Evolutionary conservation across 2,888 invertebrate genomes (phyloP).

Genomic region (Plagodis pulveraria): DNA sequence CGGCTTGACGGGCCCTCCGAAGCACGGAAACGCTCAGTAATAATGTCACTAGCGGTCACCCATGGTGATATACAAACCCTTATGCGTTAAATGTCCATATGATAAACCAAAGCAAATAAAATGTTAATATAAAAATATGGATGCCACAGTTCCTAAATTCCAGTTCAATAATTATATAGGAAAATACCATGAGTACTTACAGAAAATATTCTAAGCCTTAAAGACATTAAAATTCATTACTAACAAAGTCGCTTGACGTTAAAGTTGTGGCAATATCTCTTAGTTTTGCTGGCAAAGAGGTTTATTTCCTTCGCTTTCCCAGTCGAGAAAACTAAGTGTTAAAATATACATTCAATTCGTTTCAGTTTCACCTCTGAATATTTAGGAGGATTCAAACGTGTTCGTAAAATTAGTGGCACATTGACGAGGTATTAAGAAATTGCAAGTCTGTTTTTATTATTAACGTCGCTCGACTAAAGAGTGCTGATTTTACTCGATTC

Average conservation of each 20-base stretch:
- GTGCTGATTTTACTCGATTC: too few relatives aligned
- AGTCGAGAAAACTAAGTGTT: conserved; percentile 31
- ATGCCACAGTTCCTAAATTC: too few relatives aligned
- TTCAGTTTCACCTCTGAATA: conserved; percentile 32
- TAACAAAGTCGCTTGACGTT: conserved; percentile 40
- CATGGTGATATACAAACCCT: too few relatives aligned
- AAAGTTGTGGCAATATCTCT: conserved; percentile 28
- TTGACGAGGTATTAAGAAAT: too few relatives aligned
- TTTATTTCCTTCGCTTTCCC: conserved; percentile 25
- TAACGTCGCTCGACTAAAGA: too few relatives aligned
- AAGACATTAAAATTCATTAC: conserved; percentile 30
- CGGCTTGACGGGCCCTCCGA: too few relatives aligned
- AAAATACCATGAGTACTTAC: neutral
- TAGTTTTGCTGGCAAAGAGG: conserved; percentile 41
- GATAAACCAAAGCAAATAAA: too few relatives aligned
- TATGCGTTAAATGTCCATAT: too few relatives aligned
- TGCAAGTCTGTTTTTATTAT: too few relatives aligned
- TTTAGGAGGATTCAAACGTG: conserved; percentile 10
- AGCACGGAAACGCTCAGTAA: too few relatives aligned
- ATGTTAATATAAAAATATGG: too few relatives aligned
- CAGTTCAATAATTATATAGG: neutral
- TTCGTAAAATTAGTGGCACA: conserved; percentile 9
- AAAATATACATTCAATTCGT: conserved; percentile 32
- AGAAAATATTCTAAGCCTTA: neutral
- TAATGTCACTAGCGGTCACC: too few relatives aligned